Base-by-base conservation (phyloP, 2,113 vertebrate species). In the Phylloscopus trochilus region DNA sequence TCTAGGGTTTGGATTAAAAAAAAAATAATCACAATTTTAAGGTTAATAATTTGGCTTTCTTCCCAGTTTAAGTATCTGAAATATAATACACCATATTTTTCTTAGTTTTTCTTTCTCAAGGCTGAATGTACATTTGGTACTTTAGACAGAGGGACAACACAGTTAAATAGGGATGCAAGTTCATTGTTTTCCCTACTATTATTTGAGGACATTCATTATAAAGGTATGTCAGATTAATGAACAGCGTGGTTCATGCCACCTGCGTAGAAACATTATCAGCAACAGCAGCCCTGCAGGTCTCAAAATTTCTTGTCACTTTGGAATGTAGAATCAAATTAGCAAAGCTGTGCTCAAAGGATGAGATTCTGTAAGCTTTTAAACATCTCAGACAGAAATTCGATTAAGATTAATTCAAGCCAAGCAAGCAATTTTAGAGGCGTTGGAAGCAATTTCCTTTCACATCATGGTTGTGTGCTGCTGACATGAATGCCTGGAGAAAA, bases 381-480 rank as follows among this genome's bases (percentile, higher is more conserved):
- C 88, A 94, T 93, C 95, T 95, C 41, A 91, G 97, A 97, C 96
- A 97, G 96, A 96, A 98, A 98, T 98, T 98, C 95, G 94, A 98
- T 98, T 97, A 98, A 97, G 97, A 98, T 98, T 96, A 97, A 98
- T 98, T 98, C 94, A 97, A 98, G 96, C 92, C 96, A 97, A 97
- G 93, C 97, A 92, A 96, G 95, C 89, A 97, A 96, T 97, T 97
- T 98, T 97, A 88, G 77, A 95, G 81, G 83, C 75, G 27, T 97
- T 98, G 92, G 93, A 97, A 98, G 95, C 96, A 94, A 96, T 98
- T 98, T 97, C 96, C 94, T 97, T 93, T 96, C 97, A 89, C 94
- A 94, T 98, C 90, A 93, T 95, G 91, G 93, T 83, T 23, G 41
- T 96, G 91, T 90, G 92, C 87, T 94, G 81, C 94, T 93, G 95